Base-by-base conservation (phyloP, 2,797 vertebrate genomes). In the Steatocranus sp. region DNA sequence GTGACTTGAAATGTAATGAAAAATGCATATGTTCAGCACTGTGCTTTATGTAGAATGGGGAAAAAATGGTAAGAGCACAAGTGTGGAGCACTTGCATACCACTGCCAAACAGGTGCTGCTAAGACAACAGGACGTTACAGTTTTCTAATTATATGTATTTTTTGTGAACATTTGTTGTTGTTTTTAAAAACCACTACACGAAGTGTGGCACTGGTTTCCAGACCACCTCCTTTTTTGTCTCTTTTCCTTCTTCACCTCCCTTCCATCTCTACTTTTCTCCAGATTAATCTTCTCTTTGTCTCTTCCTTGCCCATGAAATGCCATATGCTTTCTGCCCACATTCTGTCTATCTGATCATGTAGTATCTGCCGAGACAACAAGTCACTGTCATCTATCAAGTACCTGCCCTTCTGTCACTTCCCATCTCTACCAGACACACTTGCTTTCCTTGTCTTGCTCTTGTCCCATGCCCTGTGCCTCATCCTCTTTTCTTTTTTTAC, bases 331-430 rank as follows among this genome's bases (percentile, higher is more conserved):
- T 70, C 83, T 49, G 41, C 86, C 82, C 84, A 87, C 85, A 75
- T 50, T 63, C 75, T 83, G 81, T 84, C 83, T 61, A 82, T 85
- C 86, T 85, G 83, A 91, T 87, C 86, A 88, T 85, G 86, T 41
- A 86, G 77, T 76, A 87, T 88, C 86, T 90, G 87, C 88, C 58
- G 75, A 66, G 83, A 76, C 86, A 81, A 81, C 17, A 32, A 79
- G 61, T 81, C 81, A 23, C 76, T 63, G 74, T 87, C 91, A 92
- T 92, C 87, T 84, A 88, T 92, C 90, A 92, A 51, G 43, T 75
- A 46, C 80, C 85, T 70, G 75, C 66, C 75, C 74, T 85, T 81
- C 83, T 73, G 82, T 87, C 74, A 43, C 68, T 79, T 34, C 66
- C 56, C 23, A 34, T 51, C 51, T 50, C 73, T 68, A 66, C 54